Evolutionary conservation across 2,888 invertebrate species (phyloP), one percentile per base, ranked within the genome.

Genomic region (Leptinotarsa haldemani): DNA sequence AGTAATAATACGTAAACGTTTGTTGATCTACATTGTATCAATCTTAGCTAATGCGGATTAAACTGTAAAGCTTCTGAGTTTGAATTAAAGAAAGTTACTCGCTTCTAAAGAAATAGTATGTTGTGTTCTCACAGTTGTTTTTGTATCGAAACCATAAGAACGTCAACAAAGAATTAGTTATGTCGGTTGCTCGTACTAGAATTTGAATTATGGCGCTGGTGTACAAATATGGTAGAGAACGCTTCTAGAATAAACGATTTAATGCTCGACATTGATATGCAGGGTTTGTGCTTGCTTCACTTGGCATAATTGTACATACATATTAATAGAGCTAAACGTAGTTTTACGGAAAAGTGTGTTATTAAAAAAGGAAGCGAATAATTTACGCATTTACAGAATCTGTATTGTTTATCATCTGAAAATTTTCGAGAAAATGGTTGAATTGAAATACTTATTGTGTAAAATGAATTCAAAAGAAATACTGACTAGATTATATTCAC

Each of bases 181-280:
- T 70, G 53, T 70, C 63, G 40, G 70, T 75, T 68, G 74, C 65
- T 70, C 65, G 65, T 61, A 72, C 61, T 58, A 73, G 75, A 77
- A 78, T 79, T 73, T 78, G 69, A 77, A 77, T 78, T 77, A 76
- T 73, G 68, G 70, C 69, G 70, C 68, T 73, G 69, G 66, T 75
- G 75, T 66, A 78, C 77, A 73, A 78, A 77, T 79, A 77, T 78
- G 78, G 80, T 74, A 65, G 77, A 69, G 73, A 77, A 78, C 78
- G 80, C 64, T 74, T 74, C 71, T 69, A 69, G 78, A 77, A 78
- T 80, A 75, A 77, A 77, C 74, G 76, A 80, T 79, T 72, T 74
- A 71, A 78, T 76, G 75, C 53, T 58, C 52, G 52, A 30, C 70
- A 80, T 81, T 81, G 81, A 81, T 81, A 83, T 82, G 81, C 80